Evolutionary conservation across 2,113 vertebrate species (phyloP), one percentile per base, ranked within the genome.

Genomic region (Clarias macrocephalus): DNA sequence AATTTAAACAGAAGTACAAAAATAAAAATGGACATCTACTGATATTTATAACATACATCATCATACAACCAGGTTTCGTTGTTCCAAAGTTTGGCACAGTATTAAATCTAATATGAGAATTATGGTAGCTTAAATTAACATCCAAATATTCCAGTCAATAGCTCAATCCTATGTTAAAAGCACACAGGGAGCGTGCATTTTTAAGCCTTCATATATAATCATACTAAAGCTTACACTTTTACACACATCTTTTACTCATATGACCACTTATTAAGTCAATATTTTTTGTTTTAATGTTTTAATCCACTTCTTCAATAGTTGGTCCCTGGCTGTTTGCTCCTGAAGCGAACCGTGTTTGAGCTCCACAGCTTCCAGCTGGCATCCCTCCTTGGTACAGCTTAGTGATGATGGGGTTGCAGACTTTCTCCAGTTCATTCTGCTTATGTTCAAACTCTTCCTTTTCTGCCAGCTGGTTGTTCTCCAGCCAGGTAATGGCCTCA

Each of bases 301-400:
- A 85, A 37, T 85, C 83, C 54, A 85, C 72, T 12, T 85, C 72
- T 63, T 76, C 83, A 76, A 85, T 85, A 30, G 84, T 85, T 5
- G 85, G 85, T 15, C 85, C 85, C 75, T 86, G 85, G 10, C 18
- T 0, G 28, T 54, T 86, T 52, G 62, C 23, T 63, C 85, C 85
- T 66, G 75, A 86, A 65, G 25, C 12, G 21, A 60, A 5, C 25
- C 75, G 48, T 21, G 75, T 62, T 52, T 80, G 75, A 80, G 75
- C 75, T 68, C 84, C 75, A 80, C 33, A 37, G 33, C 33, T 37
- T 37, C 33, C 33, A 37, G 33, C 33, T 37, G 33, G 33, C 33
- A 37, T 37, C 33, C 33, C 33, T 3, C 33, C 33, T 3, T 37
- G 33, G 33, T 37, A 37, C 33, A 37, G 33, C 33, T 37, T 37